A percentile compares a stretch with the other conserved stretches of the same genome.
These are phyloP conservation scores for Eurypyga helias DNA, from an alignment of 2,113 vertebrate species.

Conservation along the genomic window DNA sequence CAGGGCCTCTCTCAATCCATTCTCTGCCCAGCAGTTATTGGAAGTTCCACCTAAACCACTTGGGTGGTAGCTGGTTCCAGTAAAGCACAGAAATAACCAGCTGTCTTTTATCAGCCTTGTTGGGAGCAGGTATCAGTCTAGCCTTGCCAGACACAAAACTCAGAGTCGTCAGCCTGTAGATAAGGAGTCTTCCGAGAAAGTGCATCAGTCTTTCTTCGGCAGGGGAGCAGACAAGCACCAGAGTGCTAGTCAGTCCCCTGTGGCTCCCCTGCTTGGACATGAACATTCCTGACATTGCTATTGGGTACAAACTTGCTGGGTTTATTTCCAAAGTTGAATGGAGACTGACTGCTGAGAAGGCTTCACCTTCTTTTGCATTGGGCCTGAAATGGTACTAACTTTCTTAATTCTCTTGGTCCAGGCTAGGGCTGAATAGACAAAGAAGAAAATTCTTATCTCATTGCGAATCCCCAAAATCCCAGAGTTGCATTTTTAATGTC, in stretches of 20 bases:
- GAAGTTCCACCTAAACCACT: not conserved
- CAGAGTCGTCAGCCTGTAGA: too few species aligned
- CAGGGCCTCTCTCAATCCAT: too few species aligned
- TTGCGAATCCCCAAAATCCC: not conserved
- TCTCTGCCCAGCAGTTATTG: not conserved
- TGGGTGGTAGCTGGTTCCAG: not conserved
- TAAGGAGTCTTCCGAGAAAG: not conserved
- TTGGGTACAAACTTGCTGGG: not conserved
- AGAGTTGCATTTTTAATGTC: not conserved
- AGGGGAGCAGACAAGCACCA: not conserved
- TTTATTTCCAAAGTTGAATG: not conserved
- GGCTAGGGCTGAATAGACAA: not conserved
- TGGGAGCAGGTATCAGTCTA: not conserved
- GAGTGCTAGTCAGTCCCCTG: not conserved
- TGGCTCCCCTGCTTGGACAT: not conserved
- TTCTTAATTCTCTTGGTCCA: not conserved
- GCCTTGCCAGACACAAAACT: not conserved
- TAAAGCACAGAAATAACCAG: not conserved
- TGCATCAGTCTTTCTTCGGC: not conserved
- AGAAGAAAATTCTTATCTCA: not conserved
- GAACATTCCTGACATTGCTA: fast-evolving
- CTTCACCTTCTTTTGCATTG: not conserved
- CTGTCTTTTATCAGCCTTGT: not conserved
- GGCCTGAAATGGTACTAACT: not conserved
- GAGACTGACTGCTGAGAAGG: not conserved